Evolutionary conservation across 1,140 invertebrate genomes (phyloP).

Genomic region (Acromyrmex echinatior): DNA sequence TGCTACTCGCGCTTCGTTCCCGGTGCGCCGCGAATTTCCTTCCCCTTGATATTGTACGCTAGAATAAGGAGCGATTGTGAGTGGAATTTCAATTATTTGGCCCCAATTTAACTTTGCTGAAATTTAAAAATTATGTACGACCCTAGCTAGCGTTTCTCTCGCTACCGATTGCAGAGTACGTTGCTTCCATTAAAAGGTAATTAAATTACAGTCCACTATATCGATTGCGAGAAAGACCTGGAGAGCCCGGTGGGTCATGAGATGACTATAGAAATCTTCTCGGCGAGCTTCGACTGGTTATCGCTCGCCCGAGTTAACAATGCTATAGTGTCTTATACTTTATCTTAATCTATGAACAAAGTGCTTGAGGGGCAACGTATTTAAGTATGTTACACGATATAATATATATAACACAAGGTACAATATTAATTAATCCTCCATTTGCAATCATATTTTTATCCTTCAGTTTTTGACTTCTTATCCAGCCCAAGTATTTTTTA

Average conservation of each 20-base stretch:
- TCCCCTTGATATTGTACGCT: conserved; percentile 52
- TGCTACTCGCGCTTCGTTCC: conserved; percentile 38
- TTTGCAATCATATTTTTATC: too few relatives aligned
- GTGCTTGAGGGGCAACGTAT: background rate
- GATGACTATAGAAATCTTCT: conserved; percentile 52
- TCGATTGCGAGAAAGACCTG: conserved; percentile 50
- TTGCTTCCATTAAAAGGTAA: conserved; percentile 61
- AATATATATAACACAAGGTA: background rate
- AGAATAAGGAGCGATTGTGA: conserved; percentile 60
- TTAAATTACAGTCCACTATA: conserved; percentile 59
- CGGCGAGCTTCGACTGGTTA: conserved; percentile 30
- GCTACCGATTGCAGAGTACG: conserved; percentile 60
- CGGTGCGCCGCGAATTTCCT: conserved; percentile 42
- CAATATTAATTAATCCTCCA: background rate
- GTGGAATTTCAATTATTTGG: conserved; percentile 60
- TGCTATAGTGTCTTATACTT: conserved; percentile 22
- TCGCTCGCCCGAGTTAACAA: conserved; percentile 35
- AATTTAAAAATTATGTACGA: conserved; percentile 65
- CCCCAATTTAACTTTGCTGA: conserved; percentile 59
- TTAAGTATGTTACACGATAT: background rate
- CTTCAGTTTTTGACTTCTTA: too few relatives aligned
- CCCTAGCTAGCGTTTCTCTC: conserved; percentile 35
- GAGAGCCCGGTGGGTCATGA: conserved; percentile 43
- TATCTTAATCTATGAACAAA: conserved; percentile 37
- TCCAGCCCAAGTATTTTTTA: too few relatives aligned